Conservation (phyloP, 2,888 invertebrate species). For the Conomelus anceps region DNA sequence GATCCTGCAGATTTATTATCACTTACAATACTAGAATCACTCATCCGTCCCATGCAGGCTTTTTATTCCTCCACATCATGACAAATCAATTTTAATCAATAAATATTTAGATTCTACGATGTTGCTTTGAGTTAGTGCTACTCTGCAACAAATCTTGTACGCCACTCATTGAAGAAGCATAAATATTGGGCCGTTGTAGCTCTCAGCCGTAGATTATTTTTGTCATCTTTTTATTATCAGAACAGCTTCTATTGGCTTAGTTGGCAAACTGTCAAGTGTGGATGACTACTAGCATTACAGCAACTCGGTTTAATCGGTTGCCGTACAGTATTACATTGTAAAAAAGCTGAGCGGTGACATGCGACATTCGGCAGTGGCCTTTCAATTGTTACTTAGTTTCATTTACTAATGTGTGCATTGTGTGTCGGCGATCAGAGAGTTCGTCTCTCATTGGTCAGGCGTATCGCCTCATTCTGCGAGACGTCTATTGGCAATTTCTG, state of each 20-base stretch:
- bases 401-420: neutral
- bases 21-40: no score
- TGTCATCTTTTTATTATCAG: neutral
- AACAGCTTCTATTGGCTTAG: neutral
- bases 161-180: no score
- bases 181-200: no score
- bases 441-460: no score
- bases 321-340: neutral
- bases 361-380: neutral
- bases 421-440: neutral
- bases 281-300: neutral
- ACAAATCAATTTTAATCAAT: no score
- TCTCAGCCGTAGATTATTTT: neutral
- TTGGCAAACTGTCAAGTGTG: neutral
- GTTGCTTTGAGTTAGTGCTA: no score
- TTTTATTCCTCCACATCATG: no score
- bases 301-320: neutral
- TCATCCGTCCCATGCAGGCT: no score
- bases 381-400: neutral
- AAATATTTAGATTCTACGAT: no score
- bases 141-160: no score
- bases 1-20: no score
- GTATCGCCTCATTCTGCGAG: neutral
- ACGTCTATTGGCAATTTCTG: neutral
- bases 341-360: neutral